Conservation (phyloP, 2,113 vertebrate genomes). For the Pipa parva region DNA sequence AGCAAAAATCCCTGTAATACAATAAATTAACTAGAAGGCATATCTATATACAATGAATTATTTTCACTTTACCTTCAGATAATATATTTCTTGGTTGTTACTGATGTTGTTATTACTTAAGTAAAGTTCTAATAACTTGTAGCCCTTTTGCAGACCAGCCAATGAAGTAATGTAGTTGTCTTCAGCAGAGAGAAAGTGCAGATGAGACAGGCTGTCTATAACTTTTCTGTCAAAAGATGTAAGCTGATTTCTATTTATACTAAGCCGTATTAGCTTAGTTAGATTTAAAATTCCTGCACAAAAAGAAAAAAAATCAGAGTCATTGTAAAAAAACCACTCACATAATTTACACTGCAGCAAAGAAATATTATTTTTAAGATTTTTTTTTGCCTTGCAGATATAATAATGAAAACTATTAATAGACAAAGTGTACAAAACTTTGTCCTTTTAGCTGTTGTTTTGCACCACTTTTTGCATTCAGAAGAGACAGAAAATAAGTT, state of each 20-base stretch:
- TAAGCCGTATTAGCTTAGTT: slow-evolving; percentile 64
- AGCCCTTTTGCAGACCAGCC: slow-evolving; percentile 65
- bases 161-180: slow-evolving; percentile 73
- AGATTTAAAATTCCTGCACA: slow-evolving; percentile 68
- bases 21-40: too few species aligned
- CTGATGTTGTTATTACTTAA: slow-evolving; percentile 73
- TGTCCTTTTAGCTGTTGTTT: too few species aligned
- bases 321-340: neutral
- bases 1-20: too few species aligned
- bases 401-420: too few species aligned
- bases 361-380: too few species aligned
- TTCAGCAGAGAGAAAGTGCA: slow-evolving; percentile 75
- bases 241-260: slow-evolving; percentile 74
- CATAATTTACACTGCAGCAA: too few species aligned
- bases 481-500: too few species aligned
- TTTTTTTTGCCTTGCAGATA: too few species aligned
- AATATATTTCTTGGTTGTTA: slow-evolving; percentile 69
- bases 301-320: slow-evolving; percentile 47
- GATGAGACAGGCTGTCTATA: slow-evolving; percentile 68
- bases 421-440: too few species aligned
- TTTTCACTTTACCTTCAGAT: slow-evolving; percentile 65
- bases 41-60: too few species aligned
- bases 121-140: slow-evolving; percentile 75
- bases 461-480: too few species aligned
- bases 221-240: slow-evolving; percentile 59